Evolutionary conservation across 23 tunicate genomes (phyloP).

Genomic region (Trididemnum nubilum): DNA sequence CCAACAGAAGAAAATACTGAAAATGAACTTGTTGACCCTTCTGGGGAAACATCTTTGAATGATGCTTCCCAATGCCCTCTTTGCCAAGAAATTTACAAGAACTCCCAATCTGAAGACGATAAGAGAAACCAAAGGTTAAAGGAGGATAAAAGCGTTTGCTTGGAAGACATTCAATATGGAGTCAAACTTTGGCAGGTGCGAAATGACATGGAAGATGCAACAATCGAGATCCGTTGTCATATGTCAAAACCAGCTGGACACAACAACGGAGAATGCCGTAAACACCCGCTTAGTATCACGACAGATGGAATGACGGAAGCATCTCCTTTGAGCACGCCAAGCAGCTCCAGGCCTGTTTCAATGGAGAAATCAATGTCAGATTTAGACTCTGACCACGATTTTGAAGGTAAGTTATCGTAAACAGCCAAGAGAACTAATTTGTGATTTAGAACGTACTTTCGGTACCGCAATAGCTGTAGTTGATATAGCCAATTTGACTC

Average conservation of each 20-base stretch:
- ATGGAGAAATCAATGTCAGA: conserved; percentile 27
- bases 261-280: neutral
- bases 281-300: neutral
- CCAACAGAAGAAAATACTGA: too few relatives aligned
- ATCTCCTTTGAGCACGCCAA: conserved; percentile 41
- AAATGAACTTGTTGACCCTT: too few relatives aligned
- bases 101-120: too few relatives aligned
- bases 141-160: too few relatives aligned
- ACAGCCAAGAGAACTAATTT: too few relatives aligned
- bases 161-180: neutral
- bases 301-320: conserved; percentile 13
- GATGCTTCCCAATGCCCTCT: too few relatives aligned
- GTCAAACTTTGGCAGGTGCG: conserved; percentile 32
- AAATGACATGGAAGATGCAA: conserved; percentile 15
- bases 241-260: neutral
- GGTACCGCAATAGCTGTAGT: too few relatives aligned
- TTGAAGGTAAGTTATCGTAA: neutral
- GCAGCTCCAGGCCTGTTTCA: conserved; percentile 26
- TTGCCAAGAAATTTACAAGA: too few relatives aligned
- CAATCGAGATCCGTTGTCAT: conserved; percentile 7
- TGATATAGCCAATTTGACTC: too few relatives aligned
- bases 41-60: too few relatives aligned
- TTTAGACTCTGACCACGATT: neutral
- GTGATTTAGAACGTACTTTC: too few relatives aligned
- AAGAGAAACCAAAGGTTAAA: too few relatives aligned